A percentile compares a stretch with the other conserved stretches of the same genome.
These are phyloP conservation scores for Lepilemur septentrionalis DNA, from an alignment of 2,797 vertebrate species.

Conservation along the genomic window DNA sequence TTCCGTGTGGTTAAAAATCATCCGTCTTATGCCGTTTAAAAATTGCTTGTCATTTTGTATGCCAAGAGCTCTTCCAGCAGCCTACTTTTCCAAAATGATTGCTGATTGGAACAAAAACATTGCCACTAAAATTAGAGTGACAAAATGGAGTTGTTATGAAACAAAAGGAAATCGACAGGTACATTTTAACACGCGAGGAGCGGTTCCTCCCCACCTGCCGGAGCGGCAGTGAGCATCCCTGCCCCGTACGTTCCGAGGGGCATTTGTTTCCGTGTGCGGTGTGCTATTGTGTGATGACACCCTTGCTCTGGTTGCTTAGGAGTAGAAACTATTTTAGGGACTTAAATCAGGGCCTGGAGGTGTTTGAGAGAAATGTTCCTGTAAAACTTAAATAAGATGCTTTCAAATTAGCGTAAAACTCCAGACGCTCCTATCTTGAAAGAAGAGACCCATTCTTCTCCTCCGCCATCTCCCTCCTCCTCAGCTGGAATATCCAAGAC, in stretches of 20 bases:
- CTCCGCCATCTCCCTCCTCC: background rate
- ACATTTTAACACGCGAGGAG: background rate
- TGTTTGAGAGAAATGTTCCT: background rate
- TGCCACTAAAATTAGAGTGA: conserved; percentile 69
- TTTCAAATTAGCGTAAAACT: background rate
- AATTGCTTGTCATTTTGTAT: conserved; percentile 46
- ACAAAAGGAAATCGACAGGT: conserved; percentile 54
- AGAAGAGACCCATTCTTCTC: background rate
- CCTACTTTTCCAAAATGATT: conserved; percentile 56
- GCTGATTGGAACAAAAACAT: conserved; percentile 66
- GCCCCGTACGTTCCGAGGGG: accelerated
- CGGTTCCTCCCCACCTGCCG: background rate
- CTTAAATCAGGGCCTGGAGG: background rate
- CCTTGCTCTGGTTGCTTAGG: accelerated
- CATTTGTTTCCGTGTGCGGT: accelerated
- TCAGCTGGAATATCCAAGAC: accelerated
- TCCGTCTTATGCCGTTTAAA: conserved; percentile 34
- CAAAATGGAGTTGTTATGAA: conserved; percentile 58
- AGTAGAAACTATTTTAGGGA: background rate
- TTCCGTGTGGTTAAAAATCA: conserved; percentile 28
- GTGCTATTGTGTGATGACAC: accelerated
- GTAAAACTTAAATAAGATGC: background rate
- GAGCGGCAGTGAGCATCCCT: background rate
- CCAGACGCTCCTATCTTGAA: background rate
- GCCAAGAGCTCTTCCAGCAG: conserved; percentile 60